Evolutionary conservation across 2,113 vertebrate genomes (phyloP).

Genomic region (Chamaetylas fuelleborni): DNA sequence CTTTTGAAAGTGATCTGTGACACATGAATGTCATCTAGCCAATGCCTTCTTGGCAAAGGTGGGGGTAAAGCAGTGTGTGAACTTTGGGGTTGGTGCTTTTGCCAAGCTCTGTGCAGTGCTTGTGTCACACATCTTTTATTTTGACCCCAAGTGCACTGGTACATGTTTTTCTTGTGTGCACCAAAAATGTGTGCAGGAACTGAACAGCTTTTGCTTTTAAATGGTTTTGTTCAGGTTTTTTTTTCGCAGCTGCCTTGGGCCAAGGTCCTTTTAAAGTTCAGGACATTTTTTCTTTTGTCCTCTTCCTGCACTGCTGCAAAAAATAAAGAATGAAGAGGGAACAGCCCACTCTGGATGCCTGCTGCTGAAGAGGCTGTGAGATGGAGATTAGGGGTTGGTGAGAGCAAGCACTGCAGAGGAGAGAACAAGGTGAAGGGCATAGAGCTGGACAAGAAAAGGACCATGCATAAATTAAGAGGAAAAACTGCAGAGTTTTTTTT

Average conservation of each 20-base stretch:
- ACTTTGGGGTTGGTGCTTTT: background rate
- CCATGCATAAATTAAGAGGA: background rate
- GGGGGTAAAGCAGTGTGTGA: background rate
- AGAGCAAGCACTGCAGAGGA: background rate
- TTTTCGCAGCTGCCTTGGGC: background rate
- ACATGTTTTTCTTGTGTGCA: background rate
- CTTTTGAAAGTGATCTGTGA: background rate
- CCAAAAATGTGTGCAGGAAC: background rate
- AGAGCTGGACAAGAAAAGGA: background rate
- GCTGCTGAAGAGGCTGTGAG: background rate
- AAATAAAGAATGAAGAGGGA: background rate
- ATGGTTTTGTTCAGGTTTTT: background rate
- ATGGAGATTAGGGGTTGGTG: background rate
- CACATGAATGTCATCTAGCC: background rate
- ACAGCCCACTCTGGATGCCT: background rate
- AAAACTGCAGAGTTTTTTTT: background rate
- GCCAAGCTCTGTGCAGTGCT: background rate
- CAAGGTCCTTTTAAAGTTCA: background rate
- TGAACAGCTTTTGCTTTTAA: background rate
- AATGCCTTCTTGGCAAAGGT: background rate
- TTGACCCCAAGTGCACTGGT: background rate
- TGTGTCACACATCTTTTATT: fast-evolving
- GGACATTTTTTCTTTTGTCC: background rate
- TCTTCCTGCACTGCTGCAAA: background rate
- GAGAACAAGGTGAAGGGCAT: background rate